Evolutionary conservation across 2,888 invertebrate species (phyloP).

Genomic region (Melanotus villosus): DNA sequence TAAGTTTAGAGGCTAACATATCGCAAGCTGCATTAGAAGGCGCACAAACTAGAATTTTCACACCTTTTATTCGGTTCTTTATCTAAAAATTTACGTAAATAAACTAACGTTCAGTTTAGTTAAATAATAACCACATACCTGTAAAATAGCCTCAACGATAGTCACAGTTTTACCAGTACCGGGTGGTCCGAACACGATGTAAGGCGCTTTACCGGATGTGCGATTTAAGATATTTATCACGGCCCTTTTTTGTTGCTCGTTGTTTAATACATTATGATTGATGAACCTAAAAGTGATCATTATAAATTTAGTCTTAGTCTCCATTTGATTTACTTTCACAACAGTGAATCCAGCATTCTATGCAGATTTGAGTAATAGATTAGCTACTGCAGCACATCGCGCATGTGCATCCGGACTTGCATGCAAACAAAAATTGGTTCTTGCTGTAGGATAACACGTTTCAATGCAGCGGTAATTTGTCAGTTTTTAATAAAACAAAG

Average conservation of each 20-base stretch:
- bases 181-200: conserved; percentile 90
- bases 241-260: conserved; percentile 76
- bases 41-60: conserved; percentile 75
- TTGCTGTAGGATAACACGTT: too few species aligned
- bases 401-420: too few species aligned
- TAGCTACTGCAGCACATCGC: too few species aligned
- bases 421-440: too few species aligned
- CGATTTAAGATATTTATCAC: conserved; percentile 78
- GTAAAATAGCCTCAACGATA: conserved; percentile 79
- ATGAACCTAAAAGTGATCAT: conserved; percentile 57
- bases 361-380: too few species aligned
- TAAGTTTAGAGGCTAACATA: conserved; percentile 71
- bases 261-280: conserved; percentile 68
- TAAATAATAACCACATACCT: conserved; percentile 65
- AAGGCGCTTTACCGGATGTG: conserved; percentile 78
- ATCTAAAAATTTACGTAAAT: conserved; percentile 37
- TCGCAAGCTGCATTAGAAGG: conserved; percentile 83
- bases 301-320: too few species aligned
- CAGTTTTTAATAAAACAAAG: too few species aligned
- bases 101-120: neutral
- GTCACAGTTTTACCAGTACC: conserved; percentile 86
- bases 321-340: too few species aligned
- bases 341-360: too few species aligned
- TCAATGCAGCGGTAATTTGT: too few species aligned
- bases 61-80: conserved; percentile 60